Evolutionary conservation across 2,797 vertebrate genomes (phyloP).

Genomic region (Mus minutoides): DNA sequence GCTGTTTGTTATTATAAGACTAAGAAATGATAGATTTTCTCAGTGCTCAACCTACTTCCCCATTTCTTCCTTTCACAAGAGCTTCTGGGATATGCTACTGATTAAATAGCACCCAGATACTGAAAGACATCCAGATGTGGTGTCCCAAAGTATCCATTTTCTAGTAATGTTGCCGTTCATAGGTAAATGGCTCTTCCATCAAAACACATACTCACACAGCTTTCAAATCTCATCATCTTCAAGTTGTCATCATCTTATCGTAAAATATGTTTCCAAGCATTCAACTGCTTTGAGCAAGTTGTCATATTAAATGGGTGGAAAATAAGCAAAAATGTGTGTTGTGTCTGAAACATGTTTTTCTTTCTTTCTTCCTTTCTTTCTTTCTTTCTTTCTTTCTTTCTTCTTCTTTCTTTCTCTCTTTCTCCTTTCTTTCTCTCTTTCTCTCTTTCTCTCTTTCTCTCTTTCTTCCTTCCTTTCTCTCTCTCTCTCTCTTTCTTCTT

Average conservation of each 20-base stretch:
- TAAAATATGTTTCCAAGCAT: constrained; percentile 79
- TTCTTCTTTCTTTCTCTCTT: too few species aligned
- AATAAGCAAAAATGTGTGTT: constrained; percentile 37
- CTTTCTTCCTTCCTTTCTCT: too few species aligned
- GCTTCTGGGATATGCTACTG: constrained; percentile 67
- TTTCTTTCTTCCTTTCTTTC: background rate
- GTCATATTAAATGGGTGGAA: constrained; percentile 58
- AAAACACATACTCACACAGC: constrained; percentile 84
- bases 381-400: too few species aligned
- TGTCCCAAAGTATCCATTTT: constrained; percentile 78
- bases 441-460: too few species aligned
- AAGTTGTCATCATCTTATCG: constrained; percentile 82
- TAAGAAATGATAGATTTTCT: constrained; percentile 66
- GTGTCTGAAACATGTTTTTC: constrained; percentile 49
- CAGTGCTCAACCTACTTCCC: constrained; percentile 54
- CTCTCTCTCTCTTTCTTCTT: too few species aligned
- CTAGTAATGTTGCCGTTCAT: constrained; percentile 73
- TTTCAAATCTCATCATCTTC: constrained; percentile 83
- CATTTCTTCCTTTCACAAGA: constrained; percentile 56
- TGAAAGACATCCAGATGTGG: constrained; percentile 40
- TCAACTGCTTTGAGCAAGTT: constrained; percentile 66
- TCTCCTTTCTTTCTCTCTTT: too few species aligned
- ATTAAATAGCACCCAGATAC: constrained; percentile 64
- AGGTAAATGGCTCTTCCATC: constrained; percentile 78
- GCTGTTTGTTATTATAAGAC: constrained; percentile 31